These are phyloP conservation scores for Panopea generosa DNA, from an alignment of 2,888 invertebrate species.

Conservation along the genomic window DNA sequence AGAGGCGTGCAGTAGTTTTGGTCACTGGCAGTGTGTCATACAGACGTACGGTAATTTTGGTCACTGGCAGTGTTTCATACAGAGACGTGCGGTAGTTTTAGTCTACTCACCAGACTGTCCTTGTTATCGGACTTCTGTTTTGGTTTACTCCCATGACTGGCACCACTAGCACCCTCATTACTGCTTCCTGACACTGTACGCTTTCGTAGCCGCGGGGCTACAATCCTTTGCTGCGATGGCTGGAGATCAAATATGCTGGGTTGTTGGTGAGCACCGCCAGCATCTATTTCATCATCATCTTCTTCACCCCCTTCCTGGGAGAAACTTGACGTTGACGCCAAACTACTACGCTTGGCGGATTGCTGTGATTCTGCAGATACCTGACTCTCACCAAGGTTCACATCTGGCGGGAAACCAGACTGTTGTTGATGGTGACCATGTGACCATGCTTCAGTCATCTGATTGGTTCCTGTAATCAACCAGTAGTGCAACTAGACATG, in stretches of 20 bases:
- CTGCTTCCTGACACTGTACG: slow-evolving; percentile 77
- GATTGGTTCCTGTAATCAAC: slow-evolving; percentile 25
- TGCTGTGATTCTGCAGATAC: slow-evolving; percentile 25
- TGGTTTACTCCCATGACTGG: slow-evolving; percentile 17
- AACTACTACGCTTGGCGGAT: slow-evolving; percentile 55
- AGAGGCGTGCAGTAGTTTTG: no score
- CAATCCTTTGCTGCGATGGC: slow-evolving; percentile 62
- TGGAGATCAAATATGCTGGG: slow-evolving; percentile 60
- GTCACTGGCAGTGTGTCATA: no score
- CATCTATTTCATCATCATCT: slow-evolving; percentile 50
- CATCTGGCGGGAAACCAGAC: slow-evolving; percentile 39
- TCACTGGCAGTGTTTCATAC: no score
- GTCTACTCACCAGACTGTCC: slow-evolving; percentile 33
- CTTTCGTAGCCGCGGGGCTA: slow-evolving; percentile 68
- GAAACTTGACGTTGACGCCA: slow-evolving; percentile 62
- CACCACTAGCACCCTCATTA: slow-evolving; percentile 62
- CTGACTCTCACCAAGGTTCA: slow-evolving; percentile 56
- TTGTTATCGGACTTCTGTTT: slow-evolving; percentile 8
- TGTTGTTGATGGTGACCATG: slow-evolving; percentile 21
- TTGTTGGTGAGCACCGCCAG: slow-evolving; percentile 27
- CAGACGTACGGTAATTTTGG: no score
- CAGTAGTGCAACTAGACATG: no score
- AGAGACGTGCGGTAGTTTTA: no score
- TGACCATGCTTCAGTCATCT: slow-evolving; percentile 18
- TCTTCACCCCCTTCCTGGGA: slow-evolving; percentile 66